Conservation (phyloP, 2,113 vertebrate species). For the Marcusenius ussheri region DNA sequence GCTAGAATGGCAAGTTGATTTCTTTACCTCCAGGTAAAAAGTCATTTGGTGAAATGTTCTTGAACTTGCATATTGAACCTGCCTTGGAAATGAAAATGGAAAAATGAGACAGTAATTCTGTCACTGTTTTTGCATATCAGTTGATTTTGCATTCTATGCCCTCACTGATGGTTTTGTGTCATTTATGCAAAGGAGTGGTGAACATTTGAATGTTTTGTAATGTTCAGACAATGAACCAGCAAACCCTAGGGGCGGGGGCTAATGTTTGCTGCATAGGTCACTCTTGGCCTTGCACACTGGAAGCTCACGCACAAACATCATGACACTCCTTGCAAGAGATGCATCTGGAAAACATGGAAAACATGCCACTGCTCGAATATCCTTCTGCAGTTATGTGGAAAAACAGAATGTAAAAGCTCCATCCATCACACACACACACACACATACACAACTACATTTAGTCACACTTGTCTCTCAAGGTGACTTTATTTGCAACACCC, state of each 20-base stretch:
- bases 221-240: background rate
- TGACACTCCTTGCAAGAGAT: background rate
- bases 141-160: background rate
- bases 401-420: background rate
- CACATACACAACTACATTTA: background rate
- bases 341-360: background rate
- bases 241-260: background rate
- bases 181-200: background rate
- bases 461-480: background rate
- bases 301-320: background rate
- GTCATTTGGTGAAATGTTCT: background rate
- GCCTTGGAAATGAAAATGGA: background rate
- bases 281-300: background rate
- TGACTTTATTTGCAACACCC: slow-evolving; percentile 4
- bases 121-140: background rate
- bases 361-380: too few species aligned
- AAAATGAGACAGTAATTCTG: background rate
- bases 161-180: background rate
- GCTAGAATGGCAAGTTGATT: background rate
- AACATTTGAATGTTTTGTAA: background rate
- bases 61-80: background rate
- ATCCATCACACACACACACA: background rate
- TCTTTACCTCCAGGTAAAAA: background rate
- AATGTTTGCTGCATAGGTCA: background rate
- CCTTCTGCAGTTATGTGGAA: background rate